These are phyloP conservation scores for Hippocampus zosterae DNA, from an alignment of 2,113 vertebrate genomes.

Conservation along the genomic window DNA sequence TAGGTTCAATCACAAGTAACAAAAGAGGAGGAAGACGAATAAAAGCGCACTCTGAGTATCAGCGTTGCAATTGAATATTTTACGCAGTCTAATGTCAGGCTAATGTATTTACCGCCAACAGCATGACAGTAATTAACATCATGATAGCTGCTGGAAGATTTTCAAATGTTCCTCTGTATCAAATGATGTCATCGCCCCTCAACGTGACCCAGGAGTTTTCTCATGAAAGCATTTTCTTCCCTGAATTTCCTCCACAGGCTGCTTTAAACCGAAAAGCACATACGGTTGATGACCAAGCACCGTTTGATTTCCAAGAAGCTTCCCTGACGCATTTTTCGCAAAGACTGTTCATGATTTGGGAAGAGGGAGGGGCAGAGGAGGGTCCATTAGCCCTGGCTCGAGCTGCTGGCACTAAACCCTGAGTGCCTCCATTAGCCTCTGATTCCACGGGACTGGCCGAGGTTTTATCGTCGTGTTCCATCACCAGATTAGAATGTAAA, in stretches of 20 bases:
- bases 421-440: slow-evolving; percentile 24
- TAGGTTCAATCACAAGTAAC: neutral
- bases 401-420: slow-evolving; percentile 46
- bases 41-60: neutral
- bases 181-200: slow-evolving; percentile 1
- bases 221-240: slow-evolving; percentile 4
- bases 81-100: neutral
- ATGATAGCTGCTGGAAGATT: neutral
- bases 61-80: neutral
- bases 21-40: neutral
- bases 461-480: slow-evolving; percentile 50
- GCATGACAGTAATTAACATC: neutral
- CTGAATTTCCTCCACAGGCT: slow-evolving; percentile 7
- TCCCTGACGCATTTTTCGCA: neutral
- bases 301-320: neutral
- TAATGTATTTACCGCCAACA: neutral
- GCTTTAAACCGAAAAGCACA: slow-evolving; percentile 14
- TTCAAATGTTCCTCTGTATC: neutral
- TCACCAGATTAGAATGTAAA: slow-evolving; percentile 61
- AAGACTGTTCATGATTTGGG: neutral
- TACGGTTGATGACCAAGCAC: slow-evolving; percentile 5
- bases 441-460: slow-evolving; percentile 41
- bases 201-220: slow-evolving; percentile 18
- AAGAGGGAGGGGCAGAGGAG: slow-evolving; percentile 13
- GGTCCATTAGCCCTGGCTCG: slow-evolving; percentile 38